Conservation (phyloP, 2,888 invertebrate genomes). For the Syrphus vitripennis region DNA sequence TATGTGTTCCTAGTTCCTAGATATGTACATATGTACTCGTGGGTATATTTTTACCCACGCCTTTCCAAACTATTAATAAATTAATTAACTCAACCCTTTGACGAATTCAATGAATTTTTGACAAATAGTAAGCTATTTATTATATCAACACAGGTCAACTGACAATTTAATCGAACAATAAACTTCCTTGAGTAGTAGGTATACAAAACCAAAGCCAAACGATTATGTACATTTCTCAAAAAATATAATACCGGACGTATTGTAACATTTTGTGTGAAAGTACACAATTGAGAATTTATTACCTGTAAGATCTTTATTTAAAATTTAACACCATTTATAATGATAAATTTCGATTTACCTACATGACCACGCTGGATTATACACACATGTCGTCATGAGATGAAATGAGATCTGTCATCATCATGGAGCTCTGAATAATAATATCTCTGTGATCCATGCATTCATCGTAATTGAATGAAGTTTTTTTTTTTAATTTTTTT, state of each 20-base stretch:
- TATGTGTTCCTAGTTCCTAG: background rate
- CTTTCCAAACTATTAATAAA: background rate
- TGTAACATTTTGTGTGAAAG: constrained; percentile 43
- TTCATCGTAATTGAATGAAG: constrained; percentile 58
- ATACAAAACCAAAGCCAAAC: constrained; percentile 54
- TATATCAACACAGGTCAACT: constrained; percentile 28
- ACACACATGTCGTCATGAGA: constrained; percentile 62
- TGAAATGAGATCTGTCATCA: constrained; percentile 59
- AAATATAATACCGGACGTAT: constrained; percentile 35
- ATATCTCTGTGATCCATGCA: constrained; percentile 62
- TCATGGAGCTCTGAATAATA: constrained; percentile 60
- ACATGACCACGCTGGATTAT: constrained; percentile 59
- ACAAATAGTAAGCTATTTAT: constrained; percentile 38
- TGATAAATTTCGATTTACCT: constrained; percentile 68
- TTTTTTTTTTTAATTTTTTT: constrained; percentile 21
- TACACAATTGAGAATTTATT: constrained; percentile 57
- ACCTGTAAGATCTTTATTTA: constrained; percentile 68
- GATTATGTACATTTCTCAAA: constrained; percentile 50
- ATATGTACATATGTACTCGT: background rate
- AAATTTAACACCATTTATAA: constrained; percentile 70
- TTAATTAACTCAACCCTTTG: constrained; percentile 11
- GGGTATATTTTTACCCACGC: background rate
- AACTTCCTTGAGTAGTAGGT: constrained; percentile 59
- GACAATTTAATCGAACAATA: constrained; percentile 64
- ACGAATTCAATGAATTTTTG: constrained; percentile 9